These are phyloP conservation scores for Gephyroberyx darwinii DNA, from an alignment of 2,797 vertebrate genomes.

Conservation along the genomic window DNA sequence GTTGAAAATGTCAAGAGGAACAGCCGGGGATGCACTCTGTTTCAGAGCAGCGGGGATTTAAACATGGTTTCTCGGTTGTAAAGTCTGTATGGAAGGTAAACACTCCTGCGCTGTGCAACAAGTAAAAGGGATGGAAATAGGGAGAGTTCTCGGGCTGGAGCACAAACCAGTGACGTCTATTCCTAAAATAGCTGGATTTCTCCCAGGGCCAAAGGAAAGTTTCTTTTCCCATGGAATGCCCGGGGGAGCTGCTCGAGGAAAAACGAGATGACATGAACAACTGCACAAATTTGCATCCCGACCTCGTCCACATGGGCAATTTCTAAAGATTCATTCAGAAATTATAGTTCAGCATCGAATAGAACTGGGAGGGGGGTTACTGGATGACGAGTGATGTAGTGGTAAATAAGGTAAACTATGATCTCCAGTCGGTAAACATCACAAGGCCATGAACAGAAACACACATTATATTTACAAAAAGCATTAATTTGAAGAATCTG, in stretches of 20 bases:
- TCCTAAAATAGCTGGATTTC: slow-evolving; percentile 80
- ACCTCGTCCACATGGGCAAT: slow-evolving; percentile 1
- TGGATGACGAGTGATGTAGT: too few relatives aligned
- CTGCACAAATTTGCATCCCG: slow-evolving; percentile 30
- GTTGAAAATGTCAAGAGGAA: too few relatives aligned
- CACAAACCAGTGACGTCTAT: slow-evolving; percentile 76
- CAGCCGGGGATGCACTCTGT: too few relatives aligned
- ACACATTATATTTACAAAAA: too few relatives aligned
- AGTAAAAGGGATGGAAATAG: slow-evolving; percentile 52
- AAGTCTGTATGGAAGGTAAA: slow-evolving; percentile 19
- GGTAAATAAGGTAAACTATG: too few relatives aligned
- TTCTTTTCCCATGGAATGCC: slow-evolving; percentile 83
- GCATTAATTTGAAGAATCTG: too few relatives aligned
- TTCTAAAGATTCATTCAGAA: slow-evolving; percentile 33
- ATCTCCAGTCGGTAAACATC: too few relatives aligned
- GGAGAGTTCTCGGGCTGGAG: slow-evolving; percentile 71
- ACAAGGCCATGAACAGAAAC: too few relatives aligned
- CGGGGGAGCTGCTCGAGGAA: slow-evolving; percentile 56
- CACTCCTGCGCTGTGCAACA: slow-evolving; percentile 48
- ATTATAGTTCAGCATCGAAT: neutral
- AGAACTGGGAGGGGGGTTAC: too few relatives aligned
- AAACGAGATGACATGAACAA: slow-evolving; percentile 25
- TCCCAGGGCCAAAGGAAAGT: slow-evolving; percentile 73
- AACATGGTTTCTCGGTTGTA: too few relatives aligned
- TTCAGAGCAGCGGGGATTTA: neutral